Conservation (phyloP, 2,113 vertebrate genomes). For the Parus major region DNA sequence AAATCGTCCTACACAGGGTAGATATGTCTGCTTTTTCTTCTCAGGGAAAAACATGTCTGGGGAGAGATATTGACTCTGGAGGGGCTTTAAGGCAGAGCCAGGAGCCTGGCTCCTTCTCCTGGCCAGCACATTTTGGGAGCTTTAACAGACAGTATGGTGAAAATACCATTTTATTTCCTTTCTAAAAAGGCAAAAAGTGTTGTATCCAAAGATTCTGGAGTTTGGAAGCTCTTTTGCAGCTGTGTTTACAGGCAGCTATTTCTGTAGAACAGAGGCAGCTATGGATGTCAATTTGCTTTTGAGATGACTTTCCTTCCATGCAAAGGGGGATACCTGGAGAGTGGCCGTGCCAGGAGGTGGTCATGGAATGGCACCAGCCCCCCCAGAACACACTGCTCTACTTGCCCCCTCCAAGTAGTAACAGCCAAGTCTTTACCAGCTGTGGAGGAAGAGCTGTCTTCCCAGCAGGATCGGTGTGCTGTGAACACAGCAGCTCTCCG, state of each 20-base stretch:
- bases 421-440: background rate
- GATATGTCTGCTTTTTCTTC: background rate
- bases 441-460: background rate
- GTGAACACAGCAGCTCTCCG: background rate
- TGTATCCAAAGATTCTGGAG: background rate
- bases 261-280: background rate
- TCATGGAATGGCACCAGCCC: background rate
- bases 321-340: background rate
- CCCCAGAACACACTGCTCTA: background rate
- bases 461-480: background rate
- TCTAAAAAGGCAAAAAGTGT: background rate
- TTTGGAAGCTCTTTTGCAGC: background rate
- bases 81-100: background rate
- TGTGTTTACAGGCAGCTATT: constrained; percentile 49
- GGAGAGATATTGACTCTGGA: background rate
- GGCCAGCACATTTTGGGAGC: background rate
- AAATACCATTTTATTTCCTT: background rate
- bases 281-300: background rate
- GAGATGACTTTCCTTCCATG: background rate
- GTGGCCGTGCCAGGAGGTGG: background rate
- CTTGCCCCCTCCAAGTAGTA: background rate
- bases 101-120: background rate
- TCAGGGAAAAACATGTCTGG: background rate
- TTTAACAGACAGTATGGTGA: background rate
- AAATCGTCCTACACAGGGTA: rapidly evolving